Conservation (phyloP, 2,113 vertebrate species). For the Engystomops pustulosus region DNA sequence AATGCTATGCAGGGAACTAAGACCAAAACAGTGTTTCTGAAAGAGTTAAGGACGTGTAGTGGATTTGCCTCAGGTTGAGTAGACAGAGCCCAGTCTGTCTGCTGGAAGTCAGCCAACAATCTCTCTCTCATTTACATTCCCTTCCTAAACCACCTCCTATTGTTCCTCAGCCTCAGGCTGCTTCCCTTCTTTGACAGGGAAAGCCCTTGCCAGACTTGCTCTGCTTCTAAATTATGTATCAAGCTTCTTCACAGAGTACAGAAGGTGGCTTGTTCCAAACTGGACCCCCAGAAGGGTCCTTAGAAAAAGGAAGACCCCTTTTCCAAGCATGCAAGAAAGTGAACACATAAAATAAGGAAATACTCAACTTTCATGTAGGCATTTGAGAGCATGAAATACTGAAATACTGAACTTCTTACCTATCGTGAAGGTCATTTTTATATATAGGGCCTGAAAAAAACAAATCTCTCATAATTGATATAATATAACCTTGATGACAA, state of each 20-base stretch:
- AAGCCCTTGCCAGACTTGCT: constrained; percentile 51
- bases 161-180: constrained; percentile 52
- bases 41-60: constrained; percentile 42
- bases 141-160: constrained; percentile 56
- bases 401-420: neutral
- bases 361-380: neutral
- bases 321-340: neutral
- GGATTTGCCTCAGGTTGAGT: constrained; percentile 30
- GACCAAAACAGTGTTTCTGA: neutral
- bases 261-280: neutral
- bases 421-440: neutral
- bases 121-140: constrained; percentile 52
- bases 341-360: neutral
- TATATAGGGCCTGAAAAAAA: neutral
- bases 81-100: constrained; percentile 52
- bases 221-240: constrained; percentile 48
- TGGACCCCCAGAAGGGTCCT: neutral
- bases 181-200: constrained; percentile 48
- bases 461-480: neutral
- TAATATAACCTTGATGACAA: neutral
- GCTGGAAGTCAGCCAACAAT: constrained; percentile 49
- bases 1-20: neutral
- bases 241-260: constrained; percentile 28
- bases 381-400: neutral
- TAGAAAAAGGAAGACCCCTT: neutral